Base-by-base conservation (phyloP, 2,888 invertebrate genomes). In the Apotomis betuletana region DNA sequence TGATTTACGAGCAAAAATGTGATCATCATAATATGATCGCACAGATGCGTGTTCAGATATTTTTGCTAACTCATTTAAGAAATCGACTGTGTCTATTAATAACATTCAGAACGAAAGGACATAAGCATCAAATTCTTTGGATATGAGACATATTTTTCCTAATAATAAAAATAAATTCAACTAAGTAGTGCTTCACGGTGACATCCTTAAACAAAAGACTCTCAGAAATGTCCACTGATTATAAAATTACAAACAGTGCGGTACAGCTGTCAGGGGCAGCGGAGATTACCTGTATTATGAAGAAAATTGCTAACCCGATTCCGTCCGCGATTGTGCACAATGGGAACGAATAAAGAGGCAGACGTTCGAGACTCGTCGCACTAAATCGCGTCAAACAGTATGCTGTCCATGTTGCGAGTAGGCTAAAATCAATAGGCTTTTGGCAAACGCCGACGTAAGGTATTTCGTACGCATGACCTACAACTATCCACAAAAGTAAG, bases 301-400 rank as follows among this genome's bases (percentile, higher is more conserved):
- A 67, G 73, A 65, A 74, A 74, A 75, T 74, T 67, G 70, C 65
- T 74, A 71, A 74, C 74, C 70, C 75, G 75, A 73, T 75, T 75
- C 67, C 36, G 55, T 70, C 61, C 72, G 54, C 72, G 57, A 71
- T 72, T 74, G 72, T 74, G 67, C 65, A 74, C 67, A 74, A 72
- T 67, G 69, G 60, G 58, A 74, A 69, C 71, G 74, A 55, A 72
- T 62, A 65, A 74, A 69, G 67, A 65, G 61, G 59, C 73, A 62
- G 67, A 67, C 61, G 69, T 69, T 67, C 65, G 62, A 52, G 67
- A 65, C 52, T 67, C 4, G 15, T 12, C 64, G 27, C 36, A 71
- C 5, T 51, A 41, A 15, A 46, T 55, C 36, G 46, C 67, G 49
- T 12, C 15, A 36, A 62, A 64, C 68, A 59, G 69, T 75, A 70